Conservation (phyloP, 2,888 invertebrate genomes). For the Nomada ferruginata region DNA sequence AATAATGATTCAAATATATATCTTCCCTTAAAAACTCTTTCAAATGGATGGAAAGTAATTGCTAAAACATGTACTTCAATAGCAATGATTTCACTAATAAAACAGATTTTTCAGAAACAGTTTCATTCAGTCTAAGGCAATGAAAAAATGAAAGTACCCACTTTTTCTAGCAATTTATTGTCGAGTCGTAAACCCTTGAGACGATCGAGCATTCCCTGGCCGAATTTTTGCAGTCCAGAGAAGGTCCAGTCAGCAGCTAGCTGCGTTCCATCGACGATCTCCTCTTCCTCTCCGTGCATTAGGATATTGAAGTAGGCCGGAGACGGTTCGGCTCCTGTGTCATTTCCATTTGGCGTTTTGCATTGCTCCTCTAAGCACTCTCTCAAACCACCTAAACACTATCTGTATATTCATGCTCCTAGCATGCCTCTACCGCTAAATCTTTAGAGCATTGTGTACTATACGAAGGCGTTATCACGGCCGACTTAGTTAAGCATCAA, state of each 20-base stretch:
- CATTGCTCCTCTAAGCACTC: constrained; percentile 70
- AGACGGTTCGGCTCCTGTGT: constrained; percentile 95
- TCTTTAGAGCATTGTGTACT: constrained; percentile 30
- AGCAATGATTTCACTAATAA: too few species aligned
- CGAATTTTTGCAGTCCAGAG: constrained; percentile 97
- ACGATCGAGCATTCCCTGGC: constrained; percentile 95
- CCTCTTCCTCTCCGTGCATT: constrained; percentile 94
- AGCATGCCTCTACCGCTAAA: constrained; percentile 61
- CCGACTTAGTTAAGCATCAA: constrained; percentile 47
- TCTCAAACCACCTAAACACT: constrained; percentile 75
- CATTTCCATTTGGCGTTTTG: constrained; percentile 72
- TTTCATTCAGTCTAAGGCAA: neutral
- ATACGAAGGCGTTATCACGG: constrained; percentile 37
- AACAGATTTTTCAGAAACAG: too few species aligned
- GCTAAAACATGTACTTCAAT: too few species aligned
- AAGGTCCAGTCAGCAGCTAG: constrained; percentile 98
- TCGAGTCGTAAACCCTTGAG: constrained; percentile 92
- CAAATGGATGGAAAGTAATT: too few species aligned
- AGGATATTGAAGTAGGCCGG: constrained; percentile 96
- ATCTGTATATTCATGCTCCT: constrained; percentile 70
- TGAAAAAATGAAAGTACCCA: constrained; percentile 79
- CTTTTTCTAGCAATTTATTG: constrained; percentile 94
- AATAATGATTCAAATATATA: too few species aligned
- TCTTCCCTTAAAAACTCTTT: too few species aligned
- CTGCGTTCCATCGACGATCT: constrained; percentile 95